These are phyloP conservation scores for Chloromyia formosa DNA, from an alignment of 2,888 invertebrate species.

Conservation along the genomic window DNA sequence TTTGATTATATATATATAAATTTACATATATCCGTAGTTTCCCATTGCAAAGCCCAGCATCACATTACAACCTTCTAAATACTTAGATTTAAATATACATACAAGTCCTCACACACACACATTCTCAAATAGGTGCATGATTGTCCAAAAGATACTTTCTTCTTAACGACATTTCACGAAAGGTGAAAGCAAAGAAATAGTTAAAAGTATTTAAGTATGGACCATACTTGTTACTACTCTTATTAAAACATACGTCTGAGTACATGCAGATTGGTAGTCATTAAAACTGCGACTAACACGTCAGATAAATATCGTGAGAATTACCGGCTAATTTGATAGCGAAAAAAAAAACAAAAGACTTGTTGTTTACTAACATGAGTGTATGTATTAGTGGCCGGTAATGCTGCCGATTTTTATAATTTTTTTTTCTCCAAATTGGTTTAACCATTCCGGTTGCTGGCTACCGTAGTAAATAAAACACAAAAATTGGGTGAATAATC, in stretches of 20 bases:
- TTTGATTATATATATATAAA: too few species aligned
- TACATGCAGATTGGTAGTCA: conserved; percentile 24
- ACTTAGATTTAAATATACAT: neutral
- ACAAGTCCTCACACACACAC: neutral
- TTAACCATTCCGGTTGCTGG: neutral
- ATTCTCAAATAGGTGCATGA: too few species aligned
- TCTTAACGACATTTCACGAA: neutral
- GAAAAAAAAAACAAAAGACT: neutral
- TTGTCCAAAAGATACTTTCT: neutral
- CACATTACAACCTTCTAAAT: too few species aligned
- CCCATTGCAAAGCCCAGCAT: too few species aligned
- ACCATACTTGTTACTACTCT: neutral
- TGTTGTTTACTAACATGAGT: neutral
- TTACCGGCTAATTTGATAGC: conserved; percentile 4
- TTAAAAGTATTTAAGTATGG: neutral
- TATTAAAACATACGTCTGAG: neutral
- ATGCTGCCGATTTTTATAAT: neutral
- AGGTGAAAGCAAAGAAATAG: conserved; percentile 33
- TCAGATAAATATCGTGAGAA: conserved; percentile 43
- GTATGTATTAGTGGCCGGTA: neutral
- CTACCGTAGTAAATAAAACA: neutral
- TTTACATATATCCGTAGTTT: too few species aligned
- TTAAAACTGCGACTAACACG: conserved; percentile 36
- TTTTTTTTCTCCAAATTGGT: neutral
- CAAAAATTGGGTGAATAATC: too few species aligned